Percentiles rank a stretch among this genome's conserved stretches.
Conservation (phyloP, 2,797 vertebrate genomes). For the Odontamblyopus rebecca region DNA sequence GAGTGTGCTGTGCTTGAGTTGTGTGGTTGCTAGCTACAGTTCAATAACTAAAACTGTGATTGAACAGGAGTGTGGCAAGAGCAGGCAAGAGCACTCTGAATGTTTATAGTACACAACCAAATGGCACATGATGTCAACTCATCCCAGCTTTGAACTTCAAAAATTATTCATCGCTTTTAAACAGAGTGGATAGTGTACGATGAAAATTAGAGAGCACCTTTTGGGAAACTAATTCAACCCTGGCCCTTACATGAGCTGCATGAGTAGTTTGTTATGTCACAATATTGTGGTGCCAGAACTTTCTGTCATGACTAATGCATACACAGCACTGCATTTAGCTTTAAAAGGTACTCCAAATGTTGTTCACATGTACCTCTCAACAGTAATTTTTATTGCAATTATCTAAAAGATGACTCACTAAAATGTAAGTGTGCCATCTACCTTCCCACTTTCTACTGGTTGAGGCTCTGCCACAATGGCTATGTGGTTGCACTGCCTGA, state of each 20-base stretch:
- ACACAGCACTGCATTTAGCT: neutral
- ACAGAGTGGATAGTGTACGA: slow-evolving; percentile 7
- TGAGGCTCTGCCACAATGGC: too few relatives aligned
- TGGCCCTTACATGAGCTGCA: slow-evolving; percentile 5
- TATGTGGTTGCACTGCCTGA: too few relatives aligned
- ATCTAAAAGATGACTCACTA: neutral
- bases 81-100: slow-evolving; percentile 25
- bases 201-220: slow-evolving; percentile 13
- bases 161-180: slow-evolving; percentile 25
- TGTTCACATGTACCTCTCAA: neutral
- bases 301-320: slow-evolving; percentile 5
- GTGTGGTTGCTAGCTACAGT: slow-evolving; percentile 69
- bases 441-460: too few relatives aligned
- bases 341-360: slow-evolving; percentile 1
- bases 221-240: neutral
- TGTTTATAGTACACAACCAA: slow-evolving; percentile 33
- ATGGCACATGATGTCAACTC: slow-evolving; percentile 7
- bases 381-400: neutral
- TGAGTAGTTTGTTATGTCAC: slow-evolving; percentile 9
- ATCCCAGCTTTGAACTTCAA: slow-evolving; percentile 15
- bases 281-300: slow-evolving; percentile 4
- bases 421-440: neutral
- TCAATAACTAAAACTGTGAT: slow-evolving; percentile 49
- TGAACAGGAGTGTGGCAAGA: slow-evolving; percentile 30
- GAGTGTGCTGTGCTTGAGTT: slow-evolving; percentile 36